Evolutionary conservation across 2,797 vertebrate species (phyloP).

Genomic region (Xiphophorus birchmanni): DNA sequence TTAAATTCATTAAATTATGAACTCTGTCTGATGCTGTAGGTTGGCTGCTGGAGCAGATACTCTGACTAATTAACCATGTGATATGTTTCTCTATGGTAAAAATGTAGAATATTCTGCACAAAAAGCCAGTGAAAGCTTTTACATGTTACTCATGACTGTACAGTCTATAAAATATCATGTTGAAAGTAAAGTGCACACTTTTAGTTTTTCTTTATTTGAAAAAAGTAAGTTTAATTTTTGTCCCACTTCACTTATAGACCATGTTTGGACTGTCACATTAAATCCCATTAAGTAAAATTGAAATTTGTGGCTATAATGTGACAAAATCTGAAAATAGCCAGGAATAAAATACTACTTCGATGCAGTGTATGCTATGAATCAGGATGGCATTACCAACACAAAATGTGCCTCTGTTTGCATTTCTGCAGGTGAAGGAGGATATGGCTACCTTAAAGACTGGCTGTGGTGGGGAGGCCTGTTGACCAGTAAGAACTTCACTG

Average conservation of each 20-base stretch:
- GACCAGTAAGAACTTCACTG: slow-evolving; percentile 83
- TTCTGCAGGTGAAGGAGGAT: slow-evolving; percentile 89
- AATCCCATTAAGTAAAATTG: background rate
- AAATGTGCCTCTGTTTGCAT: slow-evolving; percentile 10
- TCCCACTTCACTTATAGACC: background rate
- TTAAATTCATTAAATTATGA: background rate
- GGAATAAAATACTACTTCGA: background rate
- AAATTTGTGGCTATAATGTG: background rate
- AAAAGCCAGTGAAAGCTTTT: background rate
- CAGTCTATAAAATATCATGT: background rate
- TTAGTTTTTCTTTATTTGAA: background rate
- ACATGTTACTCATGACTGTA: background rate
- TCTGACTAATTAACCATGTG: background rate
- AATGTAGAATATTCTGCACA: background rate
- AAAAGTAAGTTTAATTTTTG: background rate
- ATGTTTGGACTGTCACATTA: background rate
- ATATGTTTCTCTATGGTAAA: background rate
- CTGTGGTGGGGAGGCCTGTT: slow-evolving; percentile 96
- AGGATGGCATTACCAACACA: background rate
- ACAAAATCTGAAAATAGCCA: background rate
- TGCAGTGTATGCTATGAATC: background rate
- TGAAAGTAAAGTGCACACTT: background rate
- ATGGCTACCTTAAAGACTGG: slow-evolving; percentile 93
- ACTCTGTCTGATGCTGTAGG: background rate
- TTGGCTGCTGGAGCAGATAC: background rate